A percentile compares a stretch with the other conserved stretches of the same genome.
Conservation (phyloP, 2,113 vertebrate genomes). For the Crypturellus undulatus region DNA sequence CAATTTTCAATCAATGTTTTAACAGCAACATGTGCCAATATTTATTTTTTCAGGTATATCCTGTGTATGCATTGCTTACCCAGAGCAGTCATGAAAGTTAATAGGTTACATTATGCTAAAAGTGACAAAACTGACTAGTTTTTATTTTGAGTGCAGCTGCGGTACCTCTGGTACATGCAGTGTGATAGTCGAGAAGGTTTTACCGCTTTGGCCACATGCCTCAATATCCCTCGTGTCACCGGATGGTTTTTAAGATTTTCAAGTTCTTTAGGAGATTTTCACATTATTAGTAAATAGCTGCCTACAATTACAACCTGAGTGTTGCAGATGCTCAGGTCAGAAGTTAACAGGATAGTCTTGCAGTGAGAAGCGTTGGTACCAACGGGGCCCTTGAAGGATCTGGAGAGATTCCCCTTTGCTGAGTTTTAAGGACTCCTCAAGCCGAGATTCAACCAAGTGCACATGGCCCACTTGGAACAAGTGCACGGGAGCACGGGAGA, state of each 20-base stretch:
- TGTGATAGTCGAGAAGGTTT: constrained; percentile 3
- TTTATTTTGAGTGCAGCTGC: constrained; percentile 17
- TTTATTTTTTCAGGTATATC: constrained; percentile 58
- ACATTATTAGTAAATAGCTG: background rate
- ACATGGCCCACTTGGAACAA: background rate
- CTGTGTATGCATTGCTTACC: constrained; percentile 9
- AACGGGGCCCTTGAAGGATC: background rate
- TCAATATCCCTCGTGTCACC: background rate
- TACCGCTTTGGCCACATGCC: constrained; percentile 8
- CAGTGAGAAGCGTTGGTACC: background rate
- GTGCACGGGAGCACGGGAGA: background rate
- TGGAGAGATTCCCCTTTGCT: background rate
- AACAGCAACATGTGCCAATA: constrained; percentile 50
- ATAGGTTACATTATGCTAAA: constrained; percentile 46
- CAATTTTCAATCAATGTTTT: constrained; percentile 44
- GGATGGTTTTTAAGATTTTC: background rate
- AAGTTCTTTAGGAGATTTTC: background rate
- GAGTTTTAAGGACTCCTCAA: background rate
- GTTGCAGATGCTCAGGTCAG: background rate
- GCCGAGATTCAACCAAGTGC: background rate
- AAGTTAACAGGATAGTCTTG: background rate
- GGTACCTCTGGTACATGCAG: background rate
- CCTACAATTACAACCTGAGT: background rate
- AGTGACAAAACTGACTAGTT: constrained; percentile 28
- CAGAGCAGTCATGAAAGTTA: constrained; percentile 61